Conservation (phyloP, 92 coral and sea anemone species). For the Parazoanthus swiftii region DNA sequence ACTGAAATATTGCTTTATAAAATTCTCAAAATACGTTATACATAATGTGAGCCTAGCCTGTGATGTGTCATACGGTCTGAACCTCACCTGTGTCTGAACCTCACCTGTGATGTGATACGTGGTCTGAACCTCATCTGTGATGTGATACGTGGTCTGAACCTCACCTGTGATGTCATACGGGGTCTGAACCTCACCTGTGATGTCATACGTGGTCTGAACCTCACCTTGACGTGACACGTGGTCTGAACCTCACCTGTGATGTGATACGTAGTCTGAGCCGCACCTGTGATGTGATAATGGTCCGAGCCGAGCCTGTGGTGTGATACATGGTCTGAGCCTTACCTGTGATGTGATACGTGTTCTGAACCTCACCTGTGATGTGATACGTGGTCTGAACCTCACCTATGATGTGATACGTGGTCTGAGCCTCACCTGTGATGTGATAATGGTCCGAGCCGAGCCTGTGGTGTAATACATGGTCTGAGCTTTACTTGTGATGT, state of each 20-base stretch:
- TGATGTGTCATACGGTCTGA: neutral
- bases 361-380: conserved; percentile 39
- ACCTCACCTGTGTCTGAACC: conserved; percentile 39
- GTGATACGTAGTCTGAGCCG: neutral
- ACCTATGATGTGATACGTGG: conserved; percentile 75
- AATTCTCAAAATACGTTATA: conserved; percentile 57
- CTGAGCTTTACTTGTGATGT: too few relatives aligned
- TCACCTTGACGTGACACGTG: conserved; percentile 53
- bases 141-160: neutral
- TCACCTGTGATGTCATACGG: conserved; percentile 95
- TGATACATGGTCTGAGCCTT: neutral
- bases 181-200: conserved; percentile 44
- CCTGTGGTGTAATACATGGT: conserved; percentile 97
- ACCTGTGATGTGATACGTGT: conserved; percentile 97
- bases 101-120: conserved; percentile 94
- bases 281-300: conserved; percentile 95
- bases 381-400: conserved; percentile 51
- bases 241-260: neutral
- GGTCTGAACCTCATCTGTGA: conserved; percentile 7
- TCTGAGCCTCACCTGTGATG: conserved; percentile 68
- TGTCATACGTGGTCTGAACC: conserved; percentile 60
- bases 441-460: conserved; percentile 70
- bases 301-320: neutral
- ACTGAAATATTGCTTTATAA: too few relatives aligned
- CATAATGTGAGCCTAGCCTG: conserved; percentile 19